Base-by-base conservation (phyloP, 2,113 vertebrate species). In the Willisornis vidua region DNA sequence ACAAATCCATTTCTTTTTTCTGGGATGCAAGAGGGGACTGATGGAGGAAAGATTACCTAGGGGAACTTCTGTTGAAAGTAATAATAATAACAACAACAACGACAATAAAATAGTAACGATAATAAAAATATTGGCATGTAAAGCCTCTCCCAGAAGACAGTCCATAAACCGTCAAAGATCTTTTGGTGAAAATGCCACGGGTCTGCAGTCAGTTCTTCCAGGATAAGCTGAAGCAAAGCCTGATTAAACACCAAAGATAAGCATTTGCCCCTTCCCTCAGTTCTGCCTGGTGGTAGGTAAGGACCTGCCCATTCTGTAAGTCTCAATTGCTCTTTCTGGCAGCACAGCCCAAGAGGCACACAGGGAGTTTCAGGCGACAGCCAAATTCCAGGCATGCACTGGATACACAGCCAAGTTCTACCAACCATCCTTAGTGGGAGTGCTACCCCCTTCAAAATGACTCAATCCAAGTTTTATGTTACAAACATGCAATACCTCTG, bases 321-420 rank as follows among this genome's bases (percentile, higher is more conserved):
- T 84, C 73, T 77, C 84, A 41, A 1, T 35, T 55, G 51, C 65
- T 85, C 23, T 54, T 26, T 10, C 89, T 80, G 80, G 86, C 81
- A 91, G 73, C 0, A 0, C 52, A 89, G 81, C 70, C 77, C 66
- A 11, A 14, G 74, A 82, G 48, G 70, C 3, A 0, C 76, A 28
- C n/a, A 6, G 77, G 70, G 89, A 77, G 59, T 57, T 76, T 70
- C 76, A 55, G 79, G 23, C 5, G 2, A 73, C 80, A 76, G 76
- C 68, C 90, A 87, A 84, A 87, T 66, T 77, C 77, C 55, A 85
- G 85, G 46, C 13, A 2, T 37, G 65, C 0, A 0, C 59, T 66
- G 85, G 46, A 89, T 61, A 78, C 0, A 0, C 78, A 75, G 83
- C 93, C 91, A 86, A 61, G 58, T 57, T 9, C 79, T 61, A 43